Evolutionary conservation across 2,113 vertebrate genomes (phyloP).

Genomic region (Catharus minimus): DNA sequence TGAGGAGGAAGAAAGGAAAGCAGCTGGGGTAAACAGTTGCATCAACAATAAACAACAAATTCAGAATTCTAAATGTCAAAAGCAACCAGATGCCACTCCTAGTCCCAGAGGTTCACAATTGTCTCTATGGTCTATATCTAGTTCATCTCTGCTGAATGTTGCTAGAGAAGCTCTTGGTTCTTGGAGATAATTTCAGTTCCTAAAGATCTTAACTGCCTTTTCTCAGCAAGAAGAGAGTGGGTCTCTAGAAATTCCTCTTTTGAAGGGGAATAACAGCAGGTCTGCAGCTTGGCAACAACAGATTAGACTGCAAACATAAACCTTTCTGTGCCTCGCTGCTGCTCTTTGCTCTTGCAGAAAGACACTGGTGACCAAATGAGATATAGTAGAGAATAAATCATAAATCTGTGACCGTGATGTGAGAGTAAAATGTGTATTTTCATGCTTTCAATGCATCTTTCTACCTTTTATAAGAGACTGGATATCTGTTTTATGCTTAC

Average conservation of each 20-base stretch:
- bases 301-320: neutral
- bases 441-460: neutral
- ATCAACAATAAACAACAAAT: neutral
- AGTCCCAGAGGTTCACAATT: neutral
- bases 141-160: neutral
- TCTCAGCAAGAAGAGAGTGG: neutral
- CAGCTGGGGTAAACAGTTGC: neutral
- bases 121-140: neutral
- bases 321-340: neutral
- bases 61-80: neutral
- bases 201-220: neutral
- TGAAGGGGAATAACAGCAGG: neutral
- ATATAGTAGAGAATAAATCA: neutral
- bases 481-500: neutral
- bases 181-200: neutral
- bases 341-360: neutral
- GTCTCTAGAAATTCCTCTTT: neutral
- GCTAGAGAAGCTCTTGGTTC: neutral
- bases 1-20: neutral
- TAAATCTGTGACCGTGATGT: neutral
- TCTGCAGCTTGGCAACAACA: neutral
- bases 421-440: neutral
- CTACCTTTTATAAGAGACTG: neutral
- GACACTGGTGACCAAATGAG: neutral
- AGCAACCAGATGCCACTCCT: neutral